These are phyloP conservation scores for Patella vulgata DNA, from an alignment of 1,140 invertebrate genomes.

Conservation along the genomic window DNA sequence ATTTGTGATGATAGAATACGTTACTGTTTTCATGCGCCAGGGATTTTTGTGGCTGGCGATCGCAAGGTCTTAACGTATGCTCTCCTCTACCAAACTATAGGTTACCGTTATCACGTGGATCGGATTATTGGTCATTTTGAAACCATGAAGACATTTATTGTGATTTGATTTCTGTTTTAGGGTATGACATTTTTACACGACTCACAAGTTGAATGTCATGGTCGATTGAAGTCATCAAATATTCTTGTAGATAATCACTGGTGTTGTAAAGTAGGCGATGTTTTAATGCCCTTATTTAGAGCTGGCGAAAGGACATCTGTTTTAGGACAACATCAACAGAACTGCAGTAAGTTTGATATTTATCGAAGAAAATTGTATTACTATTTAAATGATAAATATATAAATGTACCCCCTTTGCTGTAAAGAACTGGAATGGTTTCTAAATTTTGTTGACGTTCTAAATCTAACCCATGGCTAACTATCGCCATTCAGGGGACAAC, in stretches of 20 bases:
- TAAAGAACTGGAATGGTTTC: too few species aligned
- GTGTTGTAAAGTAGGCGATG: slow-evolving; percentile 43
- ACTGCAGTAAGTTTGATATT: slow-evolving; percentile 21
- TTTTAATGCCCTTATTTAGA: slow-evolving; percentile 36
- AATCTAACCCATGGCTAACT: neutral
- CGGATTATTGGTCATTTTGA: too few species aligned
- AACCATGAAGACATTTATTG: too few species aligned
- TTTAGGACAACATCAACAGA: slow-evolving; percentile 22
- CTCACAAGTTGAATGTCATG: slow-evolving; percentile 31
- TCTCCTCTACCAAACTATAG: too few species aligned
- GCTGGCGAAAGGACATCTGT: slow-evolving; percentile 18
- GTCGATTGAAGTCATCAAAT: slow-evolving; percentile 42
- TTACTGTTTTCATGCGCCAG: neutral
- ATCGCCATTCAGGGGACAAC: too few species aligned
- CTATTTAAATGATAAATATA: neutral
- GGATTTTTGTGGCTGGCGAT: too few species aligned
- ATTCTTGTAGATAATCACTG: slow-evolving; percentile 42
- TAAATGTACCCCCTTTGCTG: neutral
- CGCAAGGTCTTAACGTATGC: too few species aligned
- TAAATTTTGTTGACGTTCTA: neutral
- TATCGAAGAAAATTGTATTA: too few species aligned
- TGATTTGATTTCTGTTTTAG: too few species aligned
- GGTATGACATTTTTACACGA: slow-evolving; percentile 45
- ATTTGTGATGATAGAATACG: neutral
- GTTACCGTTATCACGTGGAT: too few species aligned